These are phyloP conservation scores for Protaetia brevitarsis DNA, from an alignment of 1,140 invertebrate genomes.

Conservation along the genomic window DNA sequence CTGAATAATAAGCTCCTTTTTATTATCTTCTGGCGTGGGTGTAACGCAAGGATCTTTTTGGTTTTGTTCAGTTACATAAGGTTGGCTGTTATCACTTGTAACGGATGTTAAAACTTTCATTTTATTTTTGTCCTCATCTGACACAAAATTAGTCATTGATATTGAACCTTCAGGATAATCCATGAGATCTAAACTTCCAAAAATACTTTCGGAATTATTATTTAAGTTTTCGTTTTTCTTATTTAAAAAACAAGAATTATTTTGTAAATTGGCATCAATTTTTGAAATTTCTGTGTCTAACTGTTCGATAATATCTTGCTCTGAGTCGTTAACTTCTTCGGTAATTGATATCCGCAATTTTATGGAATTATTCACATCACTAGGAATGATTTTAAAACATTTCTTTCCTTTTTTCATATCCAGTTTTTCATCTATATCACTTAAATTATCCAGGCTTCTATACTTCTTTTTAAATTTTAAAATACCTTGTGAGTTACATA, in stretches of 20 bases:
- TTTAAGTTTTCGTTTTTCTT: conserved; percentile 1
- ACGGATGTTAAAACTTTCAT: neutral
- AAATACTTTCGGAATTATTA: conserved; percentile 11
- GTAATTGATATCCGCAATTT: conserved; percentile 30
- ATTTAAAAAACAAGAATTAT: neutral
- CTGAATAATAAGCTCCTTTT: neutral
- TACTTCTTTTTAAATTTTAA: neutral
- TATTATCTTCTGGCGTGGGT: neutral
- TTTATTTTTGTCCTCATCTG: conserved; percentile 1
- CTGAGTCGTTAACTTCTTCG: conserved; percentile 43
- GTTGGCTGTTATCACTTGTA: too few species aligned
- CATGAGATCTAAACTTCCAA: conserved; percentile 26
- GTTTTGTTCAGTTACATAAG: too few species aligned
- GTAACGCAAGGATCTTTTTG: too few species aligned
- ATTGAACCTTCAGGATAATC: too few species aligned
- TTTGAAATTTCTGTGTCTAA: conserved; percentile 12
- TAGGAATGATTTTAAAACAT: conserved; percentile 23
- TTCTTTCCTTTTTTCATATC: conserved; percentile 13
- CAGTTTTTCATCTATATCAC: neutral
- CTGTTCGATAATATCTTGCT: conserved; percentile 26
- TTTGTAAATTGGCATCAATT: conserved; percentile 7
- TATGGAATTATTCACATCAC: conserved; percentile 1
- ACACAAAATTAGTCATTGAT: too few species aligned
- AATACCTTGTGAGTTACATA: too few species aligned
- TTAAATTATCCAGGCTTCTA: conserved; percentile 1